Evolutionary conservation across 2,797 vertebrate genomes (phyloP).

Genomic region (Falco concolor): DNA sequence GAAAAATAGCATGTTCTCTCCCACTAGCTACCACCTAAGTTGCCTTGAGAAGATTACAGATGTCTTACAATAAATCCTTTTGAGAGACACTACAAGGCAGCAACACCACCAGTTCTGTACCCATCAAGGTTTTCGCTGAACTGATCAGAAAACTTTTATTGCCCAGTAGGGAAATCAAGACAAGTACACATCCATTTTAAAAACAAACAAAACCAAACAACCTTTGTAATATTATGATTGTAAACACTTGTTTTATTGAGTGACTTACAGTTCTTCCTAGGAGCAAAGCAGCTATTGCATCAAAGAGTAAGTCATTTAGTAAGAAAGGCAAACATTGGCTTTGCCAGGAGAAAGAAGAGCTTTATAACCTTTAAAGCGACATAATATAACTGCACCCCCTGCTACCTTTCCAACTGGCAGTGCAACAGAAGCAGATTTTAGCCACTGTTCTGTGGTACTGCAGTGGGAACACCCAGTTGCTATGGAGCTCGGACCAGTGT

Average conservation of each 20-base stretch:
- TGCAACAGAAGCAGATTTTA: conserved; percentile 20
- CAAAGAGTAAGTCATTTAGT: conserved; percentile 25
- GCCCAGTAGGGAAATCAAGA: not conserved
- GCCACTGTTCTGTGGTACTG: not conserved
- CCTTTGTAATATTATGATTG: conserved; percentile 15
- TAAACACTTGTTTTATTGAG: conserved; percentile 62
- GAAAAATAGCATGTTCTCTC: not conserved
- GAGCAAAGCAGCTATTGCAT: conserved; percentile 15
- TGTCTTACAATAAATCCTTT: not conserved
- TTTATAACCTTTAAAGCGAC: conserved; percentile 35
- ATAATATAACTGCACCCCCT: conserved; percentile 19
- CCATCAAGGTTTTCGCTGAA: not conserved
- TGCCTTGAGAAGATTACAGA: not conserved
- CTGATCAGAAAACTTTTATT: conserved; percentile 2
- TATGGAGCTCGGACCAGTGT: not conserved
- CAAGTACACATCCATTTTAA: conserved; percentile 5
- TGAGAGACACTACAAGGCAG: not conserved
- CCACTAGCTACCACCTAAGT: not conserved
- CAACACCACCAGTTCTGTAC: not conserved
- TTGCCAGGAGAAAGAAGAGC: conserved; percentile 43
- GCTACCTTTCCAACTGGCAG: conserved; percentile 12
- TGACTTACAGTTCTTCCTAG: conserved; percentile 34
- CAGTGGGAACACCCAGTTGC: not conserved
- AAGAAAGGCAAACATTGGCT: conserved; percentile 60
- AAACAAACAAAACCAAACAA: conserved; percentile 8